These are phyloP conservation scores for Unio pictorum DNA, from an alignment of 2,888 invertebrate genomes.

Conservation along the genomic window DNA sequence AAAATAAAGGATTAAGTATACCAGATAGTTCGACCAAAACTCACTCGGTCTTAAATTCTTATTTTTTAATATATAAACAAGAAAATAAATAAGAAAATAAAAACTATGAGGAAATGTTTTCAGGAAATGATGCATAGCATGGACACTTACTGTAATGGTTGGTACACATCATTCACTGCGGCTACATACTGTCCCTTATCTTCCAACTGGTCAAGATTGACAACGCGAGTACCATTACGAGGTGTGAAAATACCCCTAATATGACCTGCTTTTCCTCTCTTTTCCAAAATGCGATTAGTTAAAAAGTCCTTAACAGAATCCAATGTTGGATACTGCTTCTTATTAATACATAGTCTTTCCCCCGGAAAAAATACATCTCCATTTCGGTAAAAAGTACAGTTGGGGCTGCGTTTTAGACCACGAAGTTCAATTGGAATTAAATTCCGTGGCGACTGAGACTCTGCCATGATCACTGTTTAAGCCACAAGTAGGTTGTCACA, in stretches of 20 bases:
- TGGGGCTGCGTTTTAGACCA: conserved; percentile 13
- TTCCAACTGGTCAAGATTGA: conserved; percentile 25
- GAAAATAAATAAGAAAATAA: not conserved
- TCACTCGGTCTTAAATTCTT: no score
- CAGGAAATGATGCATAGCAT: not conserved
- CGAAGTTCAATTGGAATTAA: conserved; percentile 12
- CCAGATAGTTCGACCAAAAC: no score
- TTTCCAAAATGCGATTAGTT: conserved; percentile 22
- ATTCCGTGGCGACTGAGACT: not conserved
- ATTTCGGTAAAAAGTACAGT: conserved; percentile 20
- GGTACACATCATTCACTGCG: conserved; percentile 35
- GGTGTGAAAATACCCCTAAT: conserved; percentile 20
- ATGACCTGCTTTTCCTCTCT: conserved; percentile 5
- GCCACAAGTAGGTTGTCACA: no score
- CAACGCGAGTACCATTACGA: conserved; percentile 25
- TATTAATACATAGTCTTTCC: conserved; percentile 29
- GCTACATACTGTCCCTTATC: conserved; percentile 44
- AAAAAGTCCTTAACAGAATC: conserved; percentile 42
- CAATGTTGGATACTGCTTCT: conserved; percentile 27
- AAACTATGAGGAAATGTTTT: not conserved
- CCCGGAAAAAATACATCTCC: conserved; percentile 21
- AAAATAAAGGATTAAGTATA: no score
- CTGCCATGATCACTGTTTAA: no score
- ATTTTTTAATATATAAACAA: conserved; percentile 2
- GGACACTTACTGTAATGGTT: conserved; percentile 27